phyloP scores from a whole-genome alignment of 2,113 vertebrate genomes.

The Dinomys branickii region DNA sequence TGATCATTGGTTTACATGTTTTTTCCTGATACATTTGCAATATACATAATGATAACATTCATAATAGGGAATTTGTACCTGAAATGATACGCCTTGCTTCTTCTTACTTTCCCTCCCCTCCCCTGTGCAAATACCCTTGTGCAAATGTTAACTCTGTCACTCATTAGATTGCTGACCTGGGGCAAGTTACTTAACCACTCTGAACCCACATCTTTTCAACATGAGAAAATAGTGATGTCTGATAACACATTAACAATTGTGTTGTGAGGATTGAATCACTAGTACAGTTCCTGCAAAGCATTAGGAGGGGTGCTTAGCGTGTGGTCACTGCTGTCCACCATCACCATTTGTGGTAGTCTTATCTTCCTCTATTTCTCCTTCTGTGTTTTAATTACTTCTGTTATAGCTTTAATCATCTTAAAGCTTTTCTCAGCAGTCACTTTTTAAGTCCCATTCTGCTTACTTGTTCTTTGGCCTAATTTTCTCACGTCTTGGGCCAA shows the following conservation, averaged over 20 bases:
- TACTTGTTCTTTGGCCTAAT: not conserved
- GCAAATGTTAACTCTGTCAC: not conserved
- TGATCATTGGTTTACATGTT: not conserved
- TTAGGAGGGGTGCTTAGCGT: not conserved
- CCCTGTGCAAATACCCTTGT: not conserved
- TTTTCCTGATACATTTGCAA: not conserved
- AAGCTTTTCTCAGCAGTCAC: not conserved
- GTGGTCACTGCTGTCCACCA: not conserved
- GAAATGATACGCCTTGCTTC: not conserved
- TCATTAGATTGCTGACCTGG: not conserved
- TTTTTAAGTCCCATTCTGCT: not conserved
- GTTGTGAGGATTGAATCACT: not conserved
- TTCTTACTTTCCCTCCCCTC: not conserved
- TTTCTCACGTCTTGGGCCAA: not conserved
- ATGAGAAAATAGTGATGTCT: not conserved
- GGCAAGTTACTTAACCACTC: not conserved
- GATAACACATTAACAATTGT: not conserved
- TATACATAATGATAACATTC: not conserved
- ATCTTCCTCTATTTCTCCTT: not conserved
- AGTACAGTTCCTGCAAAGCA: not conserved
- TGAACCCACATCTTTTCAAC: not conserved
- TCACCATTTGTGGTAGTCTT: not conserved
- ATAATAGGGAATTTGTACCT: not conserved
- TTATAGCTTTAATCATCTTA: not conserved
- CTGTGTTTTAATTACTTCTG: not conserved